phyloP scores from a whole-genome alignment of 2,888 invertebrate species.

The Apocheima hispidaria region DNA sequence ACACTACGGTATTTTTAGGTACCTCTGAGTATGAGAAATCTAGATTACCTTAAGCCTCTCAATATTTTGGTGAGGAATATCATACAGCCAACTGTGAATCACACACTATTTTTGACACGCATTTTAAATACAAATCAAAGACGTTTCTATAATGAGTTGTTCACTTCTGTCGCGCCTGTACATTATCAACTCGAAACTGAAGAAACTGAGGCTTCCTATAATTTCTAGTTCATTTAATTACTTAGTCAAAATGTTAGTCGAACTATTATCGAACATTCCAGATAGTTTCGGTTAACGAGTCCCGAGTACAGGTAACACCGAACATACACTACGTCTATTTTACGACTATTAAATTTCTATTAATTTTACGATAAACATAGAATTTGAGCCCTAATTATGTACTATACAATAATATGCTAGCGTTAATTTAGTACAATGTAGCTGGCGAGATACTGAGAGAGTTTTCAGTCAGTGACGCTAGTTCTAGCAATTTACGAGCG shows the following conservation, averaged over 20 bases:
- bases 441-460: constrained; percentile 5
- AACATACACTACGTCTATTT: constrained; percentile 22
- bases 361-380: constrained; percentile 10
- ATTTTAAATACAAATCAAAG: neutral
- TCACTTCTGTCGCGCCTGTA: neutral
- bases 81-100: neutral
- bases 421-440: constrained; percentile 3
- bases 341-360: constrained; percentile 21
- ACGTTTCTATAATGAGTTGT: neutral
- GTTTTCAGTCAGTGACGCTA: neutral
- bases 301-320: constrained; percentile 20
- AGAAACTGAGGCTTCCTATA: constrained; percentile 16
- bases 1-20: no score
- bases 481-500: neutral
- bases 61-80: neutral
- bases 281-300: neutral
- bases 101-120: neutral
- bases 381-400: constrained; percentile 7
- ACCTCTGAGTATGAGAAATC: no score
- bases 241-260: constrained; percentile 3
- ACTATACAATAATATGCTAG: constrained; percentile 4
- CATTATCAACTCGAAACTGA: neutral
- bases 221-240: constrained; percentile 16
- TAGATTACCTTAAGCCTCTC: no score
- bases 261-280: constrained; percentile 8